Evolutionary conservation across 2,888 invertebrate species (phyloP).

Genomic region (Seira musarum): DNA sequence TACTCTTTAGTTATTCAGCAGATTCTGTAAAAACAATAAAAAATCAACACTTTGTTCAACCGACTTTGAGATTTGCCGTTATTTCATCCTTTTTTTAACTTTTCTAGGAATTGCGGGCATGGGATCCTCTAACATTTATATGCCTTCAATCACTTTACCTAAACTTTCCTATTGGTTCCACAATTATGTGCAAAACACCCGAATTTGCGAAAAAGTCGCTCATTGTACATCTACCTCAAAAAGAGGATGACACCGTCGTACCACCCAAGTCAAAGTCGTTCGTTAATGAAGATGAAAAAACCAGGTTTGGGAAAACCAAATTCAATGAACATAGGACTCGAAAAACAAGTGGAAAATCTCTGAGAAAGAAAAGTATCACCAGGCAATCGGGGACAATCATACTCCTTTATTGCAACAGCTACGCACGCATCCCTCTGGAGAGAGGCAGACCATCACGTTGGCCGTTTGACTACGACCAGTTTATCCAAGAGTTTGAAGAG

Average conservation of each 20-base stretch:
- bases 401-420: constrained; percentile 66
- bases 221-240: constrained; percentile 48
- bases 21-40: constrained; percentile 65
- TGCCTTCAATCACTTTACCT: constrained; percentile 65
- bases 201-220: constrained; percentile 60
- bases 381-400: constrained; percentile 58
- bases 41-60: background rate
- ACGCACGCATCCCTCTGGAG: constrained; percentile 60
- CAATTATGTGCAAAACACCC: constrained; percentile 64
- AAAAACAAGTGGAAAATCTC: background rate
- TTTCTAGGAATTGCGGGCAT: constrained; percentile 65
- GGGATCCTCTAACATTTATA: constrained; percentile 62
- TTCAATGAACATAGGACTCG: no score
- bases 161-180: constrained; percentile 61
- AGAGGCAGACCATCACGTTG: constrained; percentile 51
- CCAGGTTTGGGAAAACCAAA: background rate
- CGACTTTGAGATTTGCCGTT: constrained; percentile 6
- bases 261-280: no score
- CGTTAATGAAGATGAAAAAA: background rate
- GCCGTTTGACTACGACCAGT: constrained; percentile 66
- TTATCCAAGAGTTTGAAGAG: constrained; percentile 63
- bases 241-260: background rate
- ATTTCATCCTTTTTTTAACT: background rate
- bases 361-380: background rate
- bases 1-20: constrained; percentile 62